Evolutionary conservation across 2,888 invertebrate genomes (phyloP).

Genomic region (Allygus modestus): DNA sequence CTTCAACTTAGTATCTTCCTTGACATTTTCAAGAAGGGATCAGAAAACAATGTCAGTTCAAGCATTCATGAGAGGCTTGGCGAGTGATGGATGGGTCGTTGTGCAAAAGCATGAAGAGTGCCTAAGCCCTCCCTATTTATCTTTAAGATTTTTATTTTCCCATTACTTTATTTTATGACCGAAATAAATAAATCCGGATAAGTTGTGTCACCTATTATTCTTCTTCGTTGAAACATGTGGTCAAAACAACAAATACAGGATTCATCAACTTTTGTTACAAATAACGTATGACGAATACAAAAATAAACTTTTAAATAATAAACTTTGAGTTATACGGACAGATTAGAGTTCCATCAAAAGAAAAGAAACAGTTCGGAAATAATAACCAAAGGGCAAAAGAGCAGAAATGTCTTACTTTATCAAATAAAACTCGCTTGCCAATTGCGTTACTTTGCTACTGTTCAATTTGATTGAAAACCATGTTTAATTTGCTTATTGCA

Average conservation of each 20-base stretch:
- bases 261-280: no score
- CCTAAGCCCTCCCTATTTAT: not conserved
- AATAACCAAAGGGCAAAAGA: not conserved
- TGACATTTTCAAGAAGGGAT: constrained; percentile 21
- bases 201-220: no score
- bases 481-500: no score
- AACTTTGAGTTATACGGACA: not conserved
- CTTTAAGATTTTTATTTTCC: not conserved
- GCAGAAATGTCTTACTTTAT: constrained; percentile 12
- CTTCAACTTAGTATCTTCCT: not conserved
- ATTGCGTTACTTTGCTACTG: no score
- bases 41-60: constrained; percentile 15
- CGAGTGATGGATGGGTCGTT: not conserved
- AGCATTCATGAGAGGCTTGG: constrained; percentile 27
- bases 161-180: no score
- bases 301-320: no score
- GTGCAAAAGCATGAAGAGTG: not conserved
- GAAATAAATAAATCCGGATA: no score
- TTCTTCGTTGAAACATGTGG: no score
- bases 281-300: no score
- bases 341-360: not conserved
- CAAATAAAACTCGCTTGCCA: not conserved
- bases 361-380: not conserved
- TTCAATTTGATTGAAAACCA: no score
- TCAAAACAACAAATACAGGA: no score